These are phyloP conservation scores for Anolis apletophallus DNA, from an alignment of 2,797 vertebrate species.

Conservation along the genomic window DNA sequence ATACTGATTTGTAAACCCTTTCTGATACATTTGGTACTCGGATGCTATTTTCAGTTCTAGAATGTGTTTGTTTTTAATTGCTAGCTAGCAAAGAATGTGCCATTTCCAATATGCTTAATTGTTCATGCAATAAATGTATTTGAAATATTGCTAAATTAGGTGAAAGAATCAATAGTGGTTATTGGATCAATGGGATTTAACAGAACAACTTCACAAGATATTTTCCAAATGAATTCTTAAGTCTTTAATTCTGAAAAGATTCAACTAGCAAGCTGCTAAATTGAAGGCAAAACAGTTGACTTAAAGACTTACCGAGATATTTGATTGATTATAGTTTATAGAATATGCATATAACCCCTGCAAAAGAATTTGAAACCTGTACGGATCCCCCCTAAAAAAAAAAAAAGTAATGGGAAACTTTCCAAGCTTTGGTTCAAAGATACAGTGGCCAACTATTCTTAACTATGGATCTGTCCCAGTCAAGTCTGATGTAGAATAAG, in stretches of 20 bases:
- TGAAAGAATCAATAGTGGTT: neutral
- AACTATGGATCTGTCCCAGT: no score
- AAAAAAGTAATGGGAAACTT: no score
- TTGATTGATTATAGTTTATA: no score
- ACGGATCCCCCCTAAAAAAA: no score
- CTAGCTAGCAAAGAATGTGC: neutral
- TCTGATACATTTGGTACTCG: no score
- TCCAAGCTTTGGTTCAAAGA: no score
- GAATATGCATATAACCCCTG: no score
- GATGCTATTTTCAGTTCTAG: no score
- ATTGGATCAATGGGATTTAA: neutral
- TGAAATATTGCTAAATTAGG: neutral
- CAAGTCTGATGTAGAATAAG: no score
- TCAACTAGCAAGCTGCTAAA: neutral
- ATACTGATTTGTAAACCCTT: no score
- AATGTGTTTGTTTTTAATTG: neutral
- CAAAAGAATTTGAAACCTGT: no score
- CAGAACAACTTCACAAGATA: neutral
- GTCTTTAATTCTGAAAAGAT: neutral
- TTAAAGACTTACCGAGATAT: neutral
- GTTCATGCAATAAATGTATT: neutral
- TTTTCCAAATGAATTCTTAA: neutral
- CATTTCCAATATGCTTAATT: neutral
- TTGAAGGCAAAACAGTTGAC: neutral
- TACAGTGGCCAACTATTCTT: no score